Conservation (phyloP, 1,140 invertebrate genomes). For the Tetramorium parvispinum region DNA sequence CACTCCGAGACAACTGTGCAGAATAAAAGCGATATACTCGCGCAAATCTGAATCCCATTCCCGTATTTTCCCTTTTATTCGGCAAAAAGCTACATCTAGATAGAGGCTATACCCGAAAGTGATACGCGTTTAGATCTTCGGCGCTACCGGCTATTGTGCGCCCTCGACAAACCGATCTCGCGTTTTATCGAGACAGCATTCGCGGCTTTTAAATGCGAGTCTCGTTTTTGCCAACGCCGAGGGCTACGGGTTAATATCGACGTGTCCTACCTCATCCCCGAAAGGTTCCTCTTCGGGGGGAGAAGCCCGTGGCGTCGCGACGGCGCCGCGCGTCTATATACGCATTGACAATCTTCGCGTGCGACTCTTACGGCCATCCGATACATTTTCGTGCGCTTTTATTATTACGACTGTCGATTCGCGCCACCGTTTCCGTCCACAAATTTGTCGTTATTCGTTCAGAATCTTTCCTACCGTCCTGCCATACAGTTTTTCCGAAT, state of each 20-base stretch:
- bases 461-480: background rate
- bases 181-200: slow-evolving; percentile 24
- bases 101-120: background rate
- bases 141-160: background rate
- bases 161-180: background rate
- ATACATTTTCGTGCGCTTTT: slow-evolving; percentile 53
- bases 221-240: slow-evolving; percentile 36
- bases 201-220: slow-evolving; percentile 28
- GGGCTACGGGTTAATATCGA: slow-evolving; percentile 47
- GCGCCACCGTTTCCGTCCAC: background rate
- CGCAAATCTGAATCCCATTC: background rate
- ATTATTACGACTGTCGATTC: slow-evolving; percentile 54
- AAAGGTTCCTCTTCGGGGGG: background rate
- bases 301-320: slow-evolving; percentile 53
- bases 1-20: background rate
- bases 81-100: slow-evolving; percentile 25
- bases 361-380: slow-evolving; percentile 7
- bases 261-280: background rate
- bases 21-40: background rate
- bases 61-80: background rate
- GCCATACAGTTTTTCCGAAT: background rate
- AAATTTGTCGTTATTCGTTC: slow-evolving; percentile 21
- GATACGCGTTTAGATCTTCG: slow-evolving; percentile 6
- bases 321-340: slow-evolving; percentile 46
- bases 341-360: slow-evolving; percentile 46